Percentiles rank a stretch among this genome's conserved stretches.
Conservation (phyloP, 1,140 invertebrate species). For the Carposina sasakii region DNA sequence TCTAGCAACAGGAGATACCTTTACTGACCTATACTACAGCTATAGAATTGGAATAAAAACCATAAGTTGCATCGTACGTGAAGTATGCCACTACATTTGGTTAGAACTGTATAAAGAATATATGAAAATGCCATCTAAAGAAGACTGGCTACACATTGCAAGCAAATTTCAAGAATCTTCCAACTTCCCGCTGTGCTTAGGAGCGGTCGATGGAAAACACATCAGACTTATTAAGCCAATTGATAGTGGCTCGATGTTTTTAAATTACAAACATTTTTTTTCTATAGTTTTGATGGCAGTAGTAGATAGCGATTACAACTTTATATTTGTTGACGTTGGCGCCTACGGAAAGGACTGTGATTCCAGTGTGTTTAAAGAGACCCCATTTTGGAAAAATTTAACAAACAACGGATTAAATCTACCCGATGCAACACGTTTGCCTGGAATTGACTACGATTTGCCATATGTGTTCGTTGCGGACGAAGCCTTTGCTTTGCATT, state of each 20-base stretch:
- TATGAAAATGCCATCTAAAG: conserved; percentile 4
- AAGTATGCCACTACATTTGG: conserved; percentile 9
- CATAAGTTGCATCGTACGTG: conserved; percentile 5
- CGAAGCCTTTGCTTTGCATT: not conserved
- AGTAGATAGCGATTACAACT: conserved; percentile 63
- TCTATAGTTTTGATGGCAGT: conserved; percentile 62
- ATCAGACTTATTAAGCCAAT: conserved; percentile 29
- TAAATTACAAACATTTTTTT: conserved; percentile 43
- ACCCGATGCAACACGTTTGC: not conserved
- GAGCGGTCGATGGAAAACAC: conserved; percentile 64
- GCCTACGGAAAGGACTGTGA: conserved; percentile 49
- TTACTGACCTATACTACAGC: conserved; percentile 7
- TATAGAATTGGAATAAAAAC: conserved; percentile 7
- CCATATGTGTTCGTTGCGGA: not conserved
- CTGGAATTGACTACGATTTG: not conserved
- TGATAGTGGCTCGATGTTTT: conserved; percentile 47
- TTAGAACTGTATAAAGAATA: conserved; percentile 5
- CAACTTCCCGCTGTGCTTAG: conserved; percentile 57
- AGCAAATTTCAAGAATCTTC: conserved; percentile 2
- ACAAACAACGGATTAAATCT: conserved; percentile 10
- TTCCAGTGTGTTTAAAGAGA: conserved; percentile 37
- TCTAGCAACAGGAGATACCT: conserved; percentile 3
- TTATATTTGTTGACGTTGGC: conserved; percentile 57
- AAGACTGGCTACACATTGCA: conserved; percentile 9
- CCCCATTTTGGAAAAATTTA: not conserved